phyloP scores from a whole-genome alignment of 2,888 invertebrate genomes.

The Lamproptera curius region DNA sequence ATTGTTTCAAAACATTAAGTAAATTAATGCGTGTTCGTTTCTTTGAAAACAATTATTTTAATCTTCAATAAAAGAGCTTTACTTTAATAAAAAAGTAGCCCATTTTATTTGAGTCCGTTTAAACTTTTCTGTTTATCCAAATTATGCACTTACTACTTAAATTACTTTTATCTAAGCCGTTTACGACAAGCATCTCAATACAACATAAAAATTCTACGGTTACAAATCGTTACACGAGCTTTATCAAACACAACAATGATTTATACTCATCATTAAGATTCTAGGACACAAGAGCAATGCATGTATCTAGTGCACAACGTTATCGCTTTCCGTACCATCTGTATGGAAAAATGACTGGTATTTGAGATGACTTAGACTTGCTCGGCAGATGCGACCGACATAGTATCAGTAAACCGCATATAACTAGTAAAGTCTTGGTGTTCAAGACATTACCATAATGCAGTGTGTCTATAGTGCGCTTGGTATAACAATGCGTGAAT shows the following conservation, averaged over 20 bases:
- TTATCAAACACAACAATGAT: neutral
- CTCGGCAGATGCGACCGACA: neutral
- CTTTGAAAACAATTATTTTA: no score
- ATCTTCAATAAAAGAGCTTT: no score
- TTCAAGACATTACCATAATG: neutral
- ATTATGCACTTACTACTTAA: no score
- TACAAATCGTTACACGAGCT: no score
- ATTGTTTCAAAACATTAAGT: no score
- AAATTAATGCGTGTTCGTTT: no score
- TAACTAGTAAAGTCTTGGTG: neutral
- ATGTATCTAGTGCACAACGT: slow-evolving; percentile 20
- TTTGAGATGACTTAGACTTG: neutral
- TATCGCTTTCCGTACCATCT: slow-evolving; percentile 8
- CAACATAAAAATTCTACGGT: neutral
- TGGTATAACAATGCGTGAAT: no score
- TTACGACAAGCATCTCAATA: no score
- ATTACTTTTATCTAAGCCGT: no score
- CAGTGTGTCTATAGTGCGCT: neutral
- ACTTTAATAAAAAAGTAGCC: no score
- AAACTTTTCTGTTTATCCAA: no score
- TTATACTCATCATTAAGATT: slow-evolving; percentile 16
- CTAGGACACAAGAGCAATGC: slow-evolving; percentile 13
- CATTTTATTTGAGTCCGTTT: no score
- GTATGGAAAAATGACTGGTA: neutral
- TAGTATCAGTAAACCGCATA: neutral